Base-by-base conservation (phyloP, 92 coral and sea anemone species). In the Umimayanthus chanpuru region DNA sequence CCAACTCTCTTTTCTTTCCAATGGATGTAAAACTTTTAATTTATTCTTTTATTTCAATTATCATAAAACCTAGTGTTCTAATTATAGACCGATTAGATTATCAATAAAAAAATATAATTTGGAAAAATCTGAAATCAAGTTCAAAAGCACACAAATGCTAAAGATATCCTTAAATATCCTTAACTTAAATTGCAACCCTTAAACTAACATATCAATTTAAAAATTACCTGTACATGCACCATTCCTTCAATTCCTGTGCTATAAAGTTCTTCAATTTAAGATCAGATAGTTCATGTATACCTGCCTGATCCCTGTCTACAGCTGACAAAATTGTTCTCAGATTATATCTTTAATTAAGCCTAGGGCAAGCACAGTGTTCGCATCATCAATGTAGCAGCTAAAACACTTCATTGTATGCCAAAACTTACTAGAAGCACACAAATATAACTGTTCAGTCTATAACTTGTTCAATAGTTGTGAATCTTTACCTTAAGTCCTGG, bases 401-500 rank as follows among this genome's bases (percentile, higher is more conserved):
- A 21, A 61, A 61, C 21, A 4, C 26, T 61, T 61, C 68, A 61
- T 5, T 7, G 9, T 6, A 20, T 0, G 26, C 26, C 68, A 61
- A 18, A 21, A 61, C 68, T 61, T 61, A 61, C 26, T 61, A 5
- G 26, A 20, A 56, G 66, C 23, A 56, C 66, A 15, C 1, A 14
- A 3, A 32, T 32, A 32, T 70, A 10, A 72, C 76, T 72, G 6
- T 68, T 72, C n/a, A n/a, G n/a, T n/a, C 6, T 72, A 28, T 29
- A 28, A 72, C 21, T 72, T 26, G 68, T 61, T 3, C 26, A 18
- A 21, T 61, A 23, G 68, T 61, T 21, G 11, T 23, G 20, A 44
- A 15, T 78, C 29, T 78, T 25, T 83, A 83, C 87, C 87, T 83
- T 70, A 28, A 83, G 12, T 11, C 55, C 32, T 6, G 64, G 87